A percentile compares a stretch with the other conserved stretches of the same genome.
Evolutionary conservation across 2,113 vertebrate species (phyloP).

Genomic region (Eurypyga helias): DNA sequence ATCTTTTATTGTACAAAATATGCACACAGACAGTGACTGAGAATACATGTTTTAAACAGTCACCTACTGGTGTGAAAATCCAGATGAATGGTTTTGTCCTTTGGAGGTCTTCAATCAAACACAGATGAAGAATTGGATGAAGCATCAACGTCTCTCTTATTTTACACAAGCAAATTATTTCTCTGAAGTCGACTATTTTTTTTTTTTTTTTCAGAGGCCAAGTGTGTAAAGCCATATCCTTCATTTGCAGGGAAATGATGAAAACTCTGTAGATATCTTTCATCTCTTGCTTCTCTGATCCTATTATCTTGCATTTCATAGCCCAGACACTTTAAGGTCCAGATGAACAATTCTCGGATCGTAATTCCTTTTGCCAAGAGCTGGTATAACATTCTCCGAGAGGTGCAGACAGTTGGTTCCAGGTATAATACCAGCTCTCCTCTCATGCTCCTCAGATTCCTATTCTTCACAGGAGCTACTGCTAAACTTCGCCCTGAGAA

Average conservation of each 20-base stretch:
- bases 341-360: background rate
- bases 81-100: background rate
- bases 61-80: background rate
- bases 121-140: background rate
- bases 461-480: background rate
- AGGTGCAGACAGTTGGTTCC: background rate
- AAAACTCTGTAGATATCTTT: background rate
- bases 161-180: background rate
- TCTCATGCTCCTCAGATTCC: background rate
- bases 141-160: background rate
- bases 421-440: background rate
- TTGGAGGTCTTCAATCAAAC: background rate
- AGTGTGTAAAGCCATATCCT: background rate
- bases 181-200: accelerated
- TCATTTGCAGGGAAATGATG: background rate
- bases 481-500: background rate
- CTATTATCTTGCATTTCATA: background rate
- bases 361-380: background rate
- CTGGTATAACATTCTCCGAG: background rate
- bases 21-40: background rate
- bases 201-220: background rate
- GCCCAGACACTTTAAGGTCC: background rate
- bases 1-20: background rate
- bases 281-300: background rate
- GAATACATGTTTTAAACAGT: background rate